Evolutionary conservation across 2,888 invertebrate genomes (phyloP), one percentile per base, ranked within the genome.

Genomic region (Cephus rjabovi): DNA sequence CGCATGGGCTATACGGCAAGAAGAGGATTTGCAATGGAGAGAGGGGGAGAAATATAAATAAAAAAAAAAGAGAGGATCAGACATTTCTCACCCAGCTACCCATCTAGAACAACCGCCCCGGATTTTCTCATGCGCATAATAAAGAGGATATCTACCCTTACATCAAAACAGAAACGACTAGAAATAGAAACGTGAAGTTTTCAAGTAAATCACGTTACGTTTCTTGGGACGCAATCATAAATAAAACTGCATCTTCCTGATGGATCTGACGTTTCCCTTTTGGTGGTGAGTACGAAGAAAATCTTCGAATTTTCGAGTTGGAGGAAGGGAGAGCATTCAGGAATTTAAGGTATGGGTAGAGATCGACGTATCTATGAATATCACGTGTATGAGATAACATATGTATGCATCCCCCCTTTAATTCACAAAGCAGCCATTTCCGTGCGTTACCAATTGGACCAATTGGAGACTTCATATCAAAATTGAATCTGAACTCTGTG

Each of bases 401-500:
- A 35, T 35, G 35, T 3, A 56, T 56, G 56, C 2, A 56, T 56
- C 23, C 23, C 56, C 56, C 56, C 56, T 56, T 23, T 9, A 56
- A 23, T 56, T 23, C 56, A 56, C 56, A 56, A 56, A 23, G 23
- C 56, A 56, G 56, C 56, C 1, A 56, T 56, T 56, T 56, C 23
- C 56, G 56, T 23, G 23, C 0, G 56, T 56, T 23, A 23, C 23
- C 23, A 12, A 35, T 35, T 35, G 35, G 56, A 56, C 56, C 34
- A 31, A 71, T 71, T 31, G 71, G 71, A 31, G 71, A 71, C 3
- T 31, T 33, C 71, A 4, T 71, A 71, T 71, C 31, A 71, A 71
- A 71, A 71, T 71, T 34, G 71, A 71, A 71, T 71, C 71, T 71
- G 71, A 71, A 71, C 33, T 71, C 31, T 2, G 23, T 56, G 71